Evolutionary conservation across 2,113 vertebrate species (phyloP), one percentile per base, ranked within the genome.

Genomic region (Pagrus major): DNA sequence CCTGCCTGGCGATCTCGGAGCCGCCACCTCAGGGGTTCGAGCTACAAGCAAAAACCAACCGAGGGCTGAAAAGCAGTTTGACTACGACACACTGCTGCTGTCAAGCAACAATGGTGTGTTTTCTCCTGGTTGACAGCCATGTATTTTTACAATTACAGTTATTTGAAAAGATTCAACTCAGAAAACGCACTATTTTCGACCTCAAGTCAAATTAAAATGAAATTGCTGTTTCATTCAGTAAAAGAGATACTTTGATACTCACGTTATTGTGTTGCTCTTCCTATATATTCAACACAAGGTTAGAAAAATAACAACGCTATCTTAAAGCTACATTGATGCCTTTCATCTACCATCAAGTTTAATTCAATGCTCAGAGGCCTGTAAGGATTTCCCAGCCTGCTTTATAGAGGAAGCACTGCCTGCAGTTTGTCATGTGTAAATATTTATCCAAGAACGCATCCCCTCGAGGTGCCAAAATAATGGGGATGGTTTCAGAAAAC

Each of bases 381-480:
- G 11, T 46, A 16, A 47, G 35, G 35, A 58, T 71, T 73, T 78
- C 20, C 21, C 44, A 72, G 41, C 25, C n/a, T 55, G 7, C 54
- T 66, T 83, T 76, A 81, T 78, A 80, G 74, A 60, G 72, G 59
- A 88, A 80, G 69, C 29, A 41, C 52, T 76, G 75, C 18, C 58
- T 81, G 70, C 46, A 82, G 59, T 88, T 73, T 80, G 49, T 74
- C 90, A 90, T 89, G 71, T 93, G 89, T 89, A 90, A 78, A 85
- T 84, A 83, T 86, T 91, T 88, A 92, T 64, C 81, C 69, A 77
- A 76, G 51, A 83, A 78, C 5, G 9, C 20, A 42, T 84, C 59
- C 55, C 70, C 68, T 67, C 63, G 27, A 27, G 61, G 74, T 51
- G 80, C 2, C 60, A 64, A 49, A 60, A 78, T 84, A 87, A 89